Percentiles rank a stretch among this genome's conserved stretches.
Evolutionary conservation across 2,113 vertebrate species (phyloP).

Genomic region (Herpailurus yagouaroundi): DNA sequence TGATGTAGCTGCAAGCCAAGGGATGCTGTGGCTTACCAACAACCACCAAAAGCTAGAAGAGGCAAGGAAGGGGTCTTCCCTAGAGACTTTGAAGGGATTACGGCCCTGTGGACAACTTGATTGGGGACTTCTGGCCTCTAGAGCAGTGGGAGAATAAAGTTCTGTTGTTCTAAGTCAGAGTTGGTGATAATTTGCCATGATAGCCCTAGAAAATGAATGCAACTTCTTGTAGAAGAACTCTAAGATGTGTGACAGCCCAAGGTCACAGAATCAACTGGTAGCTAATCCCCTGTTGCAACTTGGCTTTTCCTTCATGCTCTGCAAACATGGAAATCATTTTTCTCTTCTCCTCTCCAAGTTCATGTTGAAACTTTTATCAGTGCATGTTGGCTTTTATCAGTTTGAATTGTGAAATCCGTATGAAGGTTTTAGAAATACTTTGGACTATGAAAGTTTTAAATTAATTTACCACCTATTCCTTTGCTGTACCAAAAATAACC

Average conservation of each 20-base stretch:
- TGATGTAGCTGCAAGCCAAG: too few relatives aligned
- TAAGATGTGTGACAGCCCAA: background rate
- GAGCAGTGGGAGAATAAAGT: background rate
- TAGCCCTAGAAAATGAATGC: accelerated
- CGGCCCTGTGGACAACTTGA: background rate
- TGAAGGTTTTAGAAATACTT: background rate
- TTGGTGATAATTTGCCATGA: background rate
- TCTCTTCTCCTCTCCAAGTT: background rate
- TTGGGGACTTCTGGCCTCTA: background rate
- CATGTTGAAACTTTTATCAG: background rate
- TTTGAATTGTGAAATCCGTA: background rate
- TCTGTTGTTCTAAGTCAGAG: background rate
- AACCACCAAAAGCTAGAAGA: background rate
- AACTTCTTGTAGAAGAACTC: background rate
- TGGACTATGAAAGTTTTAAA: background rate
- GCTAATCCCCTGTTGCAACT: background rate
- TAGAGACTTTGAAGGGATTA: background rate
- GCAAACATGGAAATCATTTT: background rate
- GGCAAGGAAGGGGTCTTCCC: background rate
- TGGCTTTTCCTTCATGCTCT: background rate
- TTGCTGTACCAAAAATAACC: background rate
- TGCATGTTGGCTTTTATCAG: too few relatives aligned
- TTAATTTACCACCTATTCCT: background rate
- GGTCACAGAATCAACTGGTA: background rate
- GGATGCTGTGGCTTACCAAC: background rate